phyloP scores from a whole-genome alignment of 2,797 vertebrate genomes.

The Pampus argenteus region DNA sequence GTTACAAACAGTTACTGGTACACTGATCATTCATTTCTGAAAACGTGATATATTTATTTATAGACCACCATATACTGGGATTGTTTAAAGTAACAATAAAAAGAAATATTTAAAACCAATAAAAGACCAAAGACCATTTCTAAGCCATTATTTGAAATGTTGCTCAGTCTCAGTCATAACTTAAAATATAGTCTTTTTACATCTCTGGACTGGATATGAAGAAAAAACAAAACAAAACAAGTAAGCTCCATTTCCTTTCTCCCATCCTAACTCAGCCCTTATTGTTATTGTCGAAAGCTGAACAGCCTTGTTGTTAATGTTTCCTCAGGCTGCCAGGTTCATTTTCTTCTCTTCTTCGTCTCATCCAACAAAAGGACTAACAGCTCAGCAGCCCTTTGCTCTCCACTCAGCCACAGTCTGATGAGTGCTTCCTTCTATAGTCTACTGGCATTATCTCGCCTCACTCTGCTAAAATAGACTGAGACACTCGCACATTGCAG shows the following conservation, averaged over 20 bases:
- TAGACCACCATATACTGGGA: background rate
- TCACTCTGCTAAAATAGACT: constrained; percentile 18
- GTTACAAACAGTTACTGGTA: background rate
- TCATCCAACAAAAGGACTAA: constrained; percentile 36
- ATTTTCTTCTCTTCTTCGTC: constrained; percentile 25
- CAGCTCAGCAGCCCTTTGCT: constrained; percentile 28
- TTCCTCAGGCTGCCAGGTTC: background rate
- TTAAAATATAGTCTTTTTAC: no score
- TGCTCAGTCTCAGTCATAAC: background rate
- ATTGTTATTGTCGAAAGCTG: constrained; percentile 32
- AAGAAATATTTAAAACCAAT: background rate
- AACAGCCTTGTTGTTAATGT: constrained; percentile 14
- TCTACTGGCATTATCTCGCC: constrained; percentile 28
- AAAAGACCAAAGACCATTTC: background rate
- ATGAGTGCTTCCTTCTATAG: constrained; percentile 28
- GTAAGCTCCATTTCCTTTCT: background rate
- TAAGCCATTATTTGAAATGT: background rate
- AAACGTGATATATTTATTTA: background rate
- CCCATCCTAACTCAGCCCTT: background rate
- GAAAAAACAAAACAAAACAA: constrained; percentile 3
- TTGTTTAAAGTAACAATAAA: background rate
- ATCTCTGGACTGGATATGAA: background rate
- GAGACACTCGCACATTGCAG: constrained; percentile 24
- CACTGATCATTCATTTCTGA: background rate
- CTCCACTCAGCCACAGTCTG: constrained; percentile 25